phyloP scores from a whole-genome alignment of 1,140 invertebrate species.

The Harpegnathos saltator region DNA sequence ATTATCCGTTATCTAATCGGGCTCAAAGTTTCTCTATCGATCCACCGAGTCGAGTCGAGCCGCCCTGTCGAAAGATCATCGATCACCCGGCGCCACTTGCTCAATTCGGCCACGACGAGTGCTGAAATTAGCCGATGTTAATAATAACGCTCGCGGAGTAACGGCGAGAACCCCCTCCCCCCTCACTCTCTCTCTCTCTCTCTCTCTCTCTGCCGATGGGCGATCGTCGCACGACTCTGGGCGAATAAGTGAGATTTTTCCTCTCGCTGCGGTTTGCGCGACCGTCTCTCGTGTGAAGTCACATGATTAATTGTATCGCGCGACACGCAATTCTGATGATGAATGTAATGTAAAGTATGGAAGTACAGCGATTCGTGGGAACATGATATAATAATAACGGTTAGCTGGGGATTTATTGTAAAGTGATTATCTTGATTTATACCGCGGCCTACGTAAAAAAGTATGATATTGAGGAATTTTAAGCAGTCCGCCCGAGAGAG shows the following conservation, averaged over 20 bases:
- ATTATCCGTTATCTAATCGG: slow-evolving; percentile 75
- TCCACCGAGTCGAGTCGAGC: slow-evolving; percentile 53
- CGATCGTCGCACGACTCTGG: neutral
- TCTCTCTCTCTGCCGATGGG: slow-evolving; percentile 1
- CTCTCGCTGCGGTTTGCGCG: neutral
- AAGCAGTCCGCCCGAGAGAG: slow-evolving; percentile 23
- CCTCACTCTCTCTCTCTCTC: too few relatives aligned
- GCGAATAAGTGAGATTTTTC: slow-evolving; percentile 34
- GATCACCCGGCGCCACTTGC: slow-evolving; percentile 70
- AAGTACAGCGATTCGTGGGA: slow-evolving; percentile 36
- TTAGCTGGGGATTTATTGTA: slow-evolving; percentile 24
- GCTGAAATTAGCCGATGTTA: slow-evolving; percentile 24
- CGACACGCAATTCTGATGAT: slow-evolving; percentile 49
- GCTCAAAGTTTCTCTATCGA: slow-evolving; percentile 76
- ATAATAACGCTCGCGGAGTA: slow-evolving; percentile 43
- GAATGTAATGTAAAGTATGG: slow-evolving; percentile 41
- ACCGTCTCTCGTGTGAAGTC: neutral
- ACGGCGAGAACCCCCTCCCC: neutral
- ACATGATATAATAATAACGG: slow-evolving; percentile 59
- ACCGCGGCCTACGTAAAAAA: slow-evolving; percentile 14
- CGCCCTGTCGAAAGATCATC: slow-evolving; percentile 78
- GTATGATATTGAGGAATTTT: slow-evolving; percentile 56
- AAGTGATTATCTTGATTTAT: slow-evolving; percentile 60
- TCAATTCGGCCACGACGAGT: slow-evolving; percentile 32
- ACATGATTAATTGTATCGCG: slow-evolving; percentile 50